Conservation (phyloP, 2,113 vertebrate genomes). For the Daubentonia madagascariensis region DNA sequence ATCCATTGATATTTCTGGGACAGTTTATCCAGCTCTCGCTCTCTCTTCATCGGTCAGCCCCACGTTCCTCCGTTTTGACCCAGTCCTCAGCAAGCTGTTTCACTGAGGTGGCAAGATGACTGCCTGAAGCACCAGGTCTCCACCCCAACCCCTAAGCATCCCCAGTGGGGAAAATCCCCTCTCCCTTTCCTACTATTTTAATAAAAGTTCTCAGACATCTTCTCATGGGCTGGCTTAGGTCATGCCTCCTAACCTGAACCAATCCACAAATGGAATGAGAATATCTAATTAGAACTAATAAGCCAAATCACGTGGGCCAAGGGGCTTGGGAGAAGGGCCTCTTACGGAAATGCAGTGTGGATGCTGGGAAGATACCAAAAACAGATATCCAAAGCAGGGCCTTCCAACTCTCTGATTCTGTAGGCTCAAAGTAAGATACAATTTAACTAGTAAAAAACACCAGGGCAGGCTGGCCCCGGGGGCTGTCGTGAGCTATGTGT, state of each 20-base stretch:
- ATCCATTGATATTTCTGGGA: background rate
- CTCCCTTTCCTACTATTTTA: background rate
- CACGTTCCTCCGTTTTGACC: background rate
- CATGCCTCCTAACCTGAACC: background rate
- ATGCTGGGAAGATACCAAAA: background rate
- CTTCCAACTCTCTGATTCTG: background rate
- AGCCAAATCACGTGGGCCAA: background rate
- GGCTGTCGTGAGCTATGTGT: background rate
- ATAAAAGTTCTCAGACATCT: background rate
- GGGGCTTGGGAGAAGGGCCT: too few relatives aligned
- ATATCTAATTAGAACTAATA: background rate
- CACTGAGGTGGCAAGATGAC: accelerated
- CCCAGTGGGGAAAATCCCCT: background rate
- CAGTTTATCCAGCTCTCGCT: background rate
- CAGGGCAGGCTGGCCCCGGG: background rate
- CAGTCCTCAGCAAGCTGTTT: background rate
- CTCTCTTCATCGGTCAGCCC: background rate
- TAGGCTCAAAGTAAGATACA: background rate
- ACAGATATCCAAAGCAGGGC: background rate
- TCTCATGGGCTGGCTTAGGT: background rate
- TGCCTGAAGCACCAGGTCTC: background rate
- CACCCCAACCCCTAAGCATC: background rate
- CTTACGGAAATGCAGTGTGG: background rate
- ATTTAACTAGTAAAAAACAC: background rate
- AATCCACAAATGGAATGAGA: background rate